Conservation (phyloP, 2,113 vertebrate species). For the Hiodon alosoides region DNA sequence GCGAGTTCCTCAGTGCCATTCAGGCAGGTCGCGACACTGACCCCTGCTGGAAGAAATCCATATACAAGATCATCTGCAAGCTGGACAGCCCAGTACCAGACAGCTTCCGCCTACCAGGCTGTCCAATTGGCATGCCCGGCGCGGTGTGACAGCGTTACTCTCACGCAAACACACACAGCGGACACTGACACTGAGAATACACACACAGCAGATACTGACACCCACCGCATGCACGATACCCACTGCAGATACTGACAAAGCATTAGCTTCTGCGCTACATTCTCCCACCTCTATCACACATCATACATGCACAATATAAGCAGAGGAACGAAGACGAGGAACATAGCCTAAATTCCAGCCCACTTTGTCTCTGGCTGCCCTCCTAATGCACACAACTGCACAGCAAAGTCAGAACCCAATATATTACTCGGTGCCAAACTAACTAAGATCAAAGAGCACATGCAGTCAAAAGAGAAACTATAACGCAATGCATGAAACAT, state of each 20-base stretch:
- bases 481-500: too few species aligned
- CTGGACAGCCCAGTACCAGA: slow-evolving; percentile 96
- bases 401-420: too few species aligned
- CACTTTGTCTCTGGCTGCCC: too few species aligned
- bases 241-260: too few species aligned
- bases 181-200: slow-evolving; percentile 5
- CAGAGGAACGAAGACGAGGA: slow-evolving; percentile 5
- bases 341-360: not conserved
- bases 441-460: too few species aligned
- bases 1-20: slow-evolving; percentile 98
- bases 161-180: slow-evolving; percentile 27
- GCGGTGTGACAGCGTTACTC: slow-evolving; percentile 43
- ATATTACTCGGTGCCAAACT: too few species aligned
- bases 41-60: slow-evolving; percentile 99
- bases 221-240: not conserved
- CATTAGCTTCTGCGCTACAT: too few species aligned
- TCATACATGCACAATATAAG: slow-evolving; percentile 24
- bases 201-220: slow-evolving; percentile 2
- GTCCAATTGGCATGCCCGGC: slow-evolving; percentile 72
- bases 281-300: slow-evolving; percentile 5
- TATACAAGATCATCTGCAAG: slow-evolving; percentile 99
- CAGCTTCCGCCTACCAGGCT: slow-evolving; percentile 95
- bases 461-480: too few species aligned
- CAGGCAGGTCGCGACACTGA: slow-evolving; percentile 95
- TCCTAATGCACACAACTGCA: too few species aligned